These are phyloP conservation scores for Aplocera efformata DNA, from an alignment of 2,888 invertebrate genomes.

Conservation along the genomic window DNA sequence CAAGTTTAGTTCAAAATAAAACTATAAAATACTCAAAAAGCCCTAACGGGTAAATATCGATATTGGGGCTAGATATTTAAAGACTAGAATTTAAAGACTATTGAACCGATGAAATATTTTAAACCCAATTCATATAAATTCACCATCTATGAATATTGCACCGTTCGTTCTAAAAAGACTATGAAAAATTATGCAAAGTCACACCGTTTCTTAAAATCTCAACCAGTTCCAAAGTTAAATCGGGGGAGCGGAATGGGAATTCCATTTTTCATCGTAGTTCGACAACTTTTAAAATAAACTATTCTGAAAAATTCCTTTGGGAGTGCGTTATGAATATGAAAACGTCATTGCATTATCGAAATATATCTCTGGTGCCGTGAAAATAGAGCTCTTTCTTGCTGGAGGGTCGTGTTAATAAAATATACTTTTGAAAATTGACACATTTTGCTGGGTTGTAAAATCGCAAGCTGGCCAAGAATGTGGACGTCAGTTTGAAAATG, in stretches of 20 bases:
- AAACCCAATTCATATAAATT: no score
- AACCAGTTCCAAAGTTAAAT: slow-evolving; percentile 23
- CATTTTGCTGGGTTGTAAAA: slow-evolving; percentile 16
- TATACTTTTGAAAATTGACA: slow-evolving; percentile 19
- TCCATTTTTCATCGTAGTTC: slow-evolving; percentile 31
- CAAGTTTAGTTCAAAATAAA: no score
- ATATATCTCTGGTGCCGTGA: slow-evolving; percentile 18
- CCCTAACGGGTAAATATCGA: no score
- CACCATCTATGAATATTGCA: slow-evolving; percentile 10
- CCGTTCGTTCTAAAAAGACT: slow-evolving; percentile 13
- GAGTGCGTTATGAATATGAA: slow-evolving; percentile 37
- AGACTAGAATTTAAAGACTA: no score
- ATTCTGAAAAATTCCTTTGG: slow-evolving; percentile 28
- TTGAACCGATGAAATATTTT: no score
- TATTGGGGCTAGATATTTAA: no score
- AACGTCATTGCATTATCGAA: slow-evolving; percentile 35
- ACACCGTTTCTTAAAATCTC: slow-evolving; percentile 23
- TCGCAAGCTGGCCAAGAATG: slow-evolving; percentile 8
- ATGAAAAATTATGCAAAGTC: slow-evolving; percentile 27
- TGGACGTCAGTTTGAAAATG: not conserved
- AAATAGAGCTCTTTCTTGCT: slow-evolving; percentile 11
- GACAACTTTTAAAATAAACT: slow-evolving; percentile 31
- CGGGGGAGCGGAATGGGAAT: slow-evolving; percentile 20
- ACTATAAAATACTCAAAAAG: no score
- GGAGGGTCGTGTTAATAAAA: slow-evolving; percentile 16